Evolutionary conservation across 2,797 vertebrate genomes (phyloP), one percentile per base, ranked within the genome.

Genomic region (Peromyscus nudipes): DNA sequence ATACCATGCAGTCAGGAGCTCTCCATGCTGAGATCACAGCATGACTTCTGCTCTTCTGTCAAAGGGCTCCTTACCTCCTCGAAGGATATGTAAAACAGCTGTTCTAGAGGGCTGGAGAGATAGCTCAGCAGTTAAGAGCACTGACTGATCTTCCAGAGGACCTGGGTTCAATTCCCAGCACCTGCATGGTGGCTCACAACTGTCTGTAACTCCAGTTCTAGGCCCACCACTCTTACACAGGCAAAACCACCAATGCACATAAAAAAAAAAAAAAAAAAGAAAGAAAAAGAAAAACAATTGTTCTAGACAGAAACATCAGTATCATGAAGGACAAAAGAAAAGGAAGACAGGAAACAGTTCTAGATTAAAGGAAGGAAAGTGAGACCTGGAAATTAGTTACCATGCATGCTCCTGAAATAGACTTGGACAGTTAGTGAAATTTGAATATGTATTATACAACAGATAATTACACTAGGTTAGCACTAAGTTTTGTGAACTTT

Each of bases 51-150:
- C 21, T 93, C 6, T 91, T 4, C 1, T 86, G 29, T 89, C 90
- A 83, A 77, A 85, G 77, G 49, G n/a, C 40, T 95, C 23, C 83
- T 34, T 79, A 65, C 37, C 60, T 71, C 27, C 60, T 75, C 29
- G 60, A 96, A 91, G 81, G 77, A 64, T 17, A 62, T 8, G 52
- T 31, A 90, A 95, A 92, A 69, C 43, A 43, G 57, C 64, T 95
- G 43, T 25, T 34, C 40, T 31, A 31, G 25, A 79, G 52, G 52
- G 52, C 52, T 55, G 14, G 14, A 55, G 52, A 55, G 52, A 55
- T 14, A 16, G 52, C 52, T 55, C 52, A 55, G 52, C 52, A 55
- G 13, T 55, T 55, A 55, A 55, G 52, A 55, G 52, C 52, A 4
- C 52, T 16, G 52, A 14, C 52, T 52, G 52, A 55, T 55, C 52